Conservation (phyloP, 2,113 vertebrate genomes). For the Xenus cinereus region DNA sequence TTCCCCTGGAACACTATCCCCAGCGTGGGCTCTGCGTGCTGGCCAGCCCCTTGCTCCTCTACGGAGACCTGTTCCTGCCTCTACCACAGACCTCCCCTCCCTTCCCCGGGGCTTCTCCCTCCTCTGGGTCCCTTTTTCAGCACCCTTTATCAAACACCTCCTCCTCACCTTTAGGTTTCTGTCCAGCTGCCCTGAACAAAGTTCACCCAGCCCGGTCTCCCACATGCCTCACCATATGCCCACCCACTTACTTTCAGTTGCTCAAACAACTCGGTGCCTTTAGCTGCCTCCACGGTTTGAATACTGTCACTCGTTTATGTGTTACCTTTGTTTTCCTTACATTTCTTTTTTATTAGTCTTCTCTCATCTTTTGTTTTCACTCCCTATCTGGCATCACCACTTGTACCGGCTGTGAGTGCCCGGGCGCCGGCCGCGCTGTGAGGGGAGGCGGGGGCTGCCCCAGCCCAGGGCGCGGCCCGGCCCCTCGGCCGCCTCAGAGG, state of each 20-base stretch:
- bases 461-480: rapidly evolving
- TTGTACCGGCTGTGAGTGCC: rapidly evolving
- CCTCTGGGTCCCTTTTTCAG: background rate
- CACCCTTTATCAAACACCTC: background rate
- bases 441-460: background rate
- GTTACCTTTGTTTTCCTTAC: background rate
- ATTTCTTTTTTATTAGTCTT: background rate
- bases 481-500: background rate
- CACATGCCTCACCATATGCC: background rate
- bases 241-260: rapidly evolving
- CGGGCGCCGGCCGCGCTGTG: rapidly evolving
- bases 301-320: rapidly evolving
- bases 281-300: background rate
- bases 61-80: background rate
- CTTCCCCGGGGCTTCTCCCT: rapidly evolving
- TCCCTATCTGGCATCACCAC: no score
- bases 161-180: background rate
- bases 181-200: background rate
- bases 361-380: background rate
- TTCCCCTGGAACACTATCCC: background rate
- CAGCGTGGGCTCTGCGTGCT: rapidly evolving
- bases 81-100: background rate
- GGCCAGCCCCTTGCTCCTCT: background rate
- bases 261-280: rapidly evolving
- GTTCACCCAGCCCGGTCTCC: background rate